Conservation (phyloP, 2,113 vertebrate species). For the Syngnathus floridae region DNA sequence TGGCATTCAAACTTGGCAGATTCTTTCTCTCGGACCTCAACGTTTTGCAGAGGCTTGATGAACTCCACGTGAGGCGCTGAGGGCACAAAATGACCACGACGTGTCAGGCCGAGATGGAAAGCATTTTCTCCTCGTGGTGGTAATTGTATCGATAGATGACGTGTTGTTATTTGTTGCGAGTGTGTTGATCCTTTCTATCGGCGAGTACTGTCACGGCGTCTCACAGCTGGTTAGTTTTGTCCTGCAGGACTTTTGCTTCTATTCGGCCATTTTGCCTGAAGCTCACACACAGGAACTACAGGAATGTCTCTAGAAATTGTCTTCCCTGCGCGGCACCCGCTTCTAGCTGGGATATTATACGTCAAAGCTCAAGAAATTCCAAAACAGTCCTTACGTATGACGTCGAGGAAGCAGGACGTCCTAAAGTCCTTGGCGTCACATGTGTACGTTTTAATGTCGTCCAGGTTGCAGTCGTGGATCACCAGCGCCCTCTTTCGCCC, state of each 20-base stretch:
- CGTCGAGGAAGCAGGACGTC: slow-evolving; percentile 92
- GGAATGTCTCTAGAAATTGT: neutral
- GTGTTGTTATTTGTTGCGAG: neutral
- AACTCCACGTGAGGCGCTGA: slow-evolving; percentile 90
- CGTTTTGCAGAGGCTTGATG: slow-evolving; percentile 84
- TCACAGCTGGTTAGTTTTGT: neutral
- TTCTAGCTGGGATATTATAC: no score
- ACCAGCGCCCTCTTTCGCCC: slow-evolving; percentile 85
- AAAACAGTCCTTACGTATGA: slow-evolving; percentile 80
- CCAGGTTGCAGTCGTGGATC: slow-evolving; percentile 79
- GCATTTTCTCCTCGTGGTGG: slow-evolving; percentile 2
- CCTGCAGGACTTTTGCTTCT: neutral
- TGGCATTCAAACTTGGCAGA: slow-evolving; percentile 93
- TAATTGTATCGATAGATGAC: neutral
- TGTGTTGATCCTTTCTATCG: neutral
- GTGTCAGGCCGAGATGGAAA: neutral
- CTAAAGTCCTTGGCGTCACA: slow-evolving; percentile 93
- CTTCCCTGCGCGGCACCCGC: neutral
- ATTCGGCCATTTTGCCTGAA: neutral
- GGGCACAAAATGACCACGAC: slow-evolving; percentile 9
- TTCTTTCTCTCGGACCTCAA: slow-evolving; percentile 92
- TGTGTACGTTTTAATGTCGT: slow-evolving; percentile 87
- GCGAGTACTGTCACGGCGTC: neutral
- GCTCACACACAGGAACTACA: neutral
- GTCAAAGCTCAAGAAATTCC: neutral